Conservation (phyloP, 2,797 vertebrate species). For the Malacoctenus gilli region DNA sequence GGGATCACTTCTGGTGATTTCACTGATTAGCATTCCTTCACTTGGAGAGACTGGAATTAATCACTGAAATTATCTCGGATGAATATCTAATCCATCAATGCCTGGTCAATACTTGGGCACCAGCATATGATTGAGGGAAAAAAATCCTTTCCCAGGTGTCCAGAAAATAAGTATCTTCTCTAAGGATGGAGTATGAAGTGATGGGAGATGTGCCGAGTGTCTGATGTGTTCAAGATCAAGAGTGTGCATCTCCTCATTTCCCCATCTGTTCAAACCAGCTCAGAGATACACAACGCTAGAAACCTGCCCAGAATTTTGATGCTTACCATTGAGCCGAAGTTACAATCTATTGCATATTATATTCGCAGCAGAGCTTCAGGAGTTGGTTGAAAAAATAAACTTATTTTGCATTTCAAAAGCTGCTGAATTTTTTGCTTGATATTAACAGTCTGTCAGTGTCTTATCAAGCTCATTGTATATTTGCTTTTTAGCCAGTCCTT, state of each 20-base stretch:
- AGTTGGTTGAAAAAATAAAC: conserved; percentile 10
- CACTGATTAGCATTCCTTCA: conserved; percentile 37
- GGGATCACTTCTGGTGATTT: conserved; percentile 16
- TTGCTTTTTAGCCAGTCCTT: conserved; percentile 16
- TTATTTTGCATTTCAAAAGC: conserved; percentile 7
- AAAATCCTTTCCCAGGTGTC: conserved; percentile 23
- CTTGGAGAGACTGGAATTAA: conserved; percentile 17
- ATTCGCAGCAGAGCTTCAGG: conserved; percentile 1
- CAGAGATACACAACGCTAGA: conserved; percentile 8
- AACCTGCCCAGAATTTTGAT: conserved; percentile 10
- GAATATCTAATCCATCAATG: conserved; percentile 34
- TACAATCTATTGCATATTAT: conserved; percentile 14
- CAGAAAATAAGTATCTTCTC: conserved; percentile 20
- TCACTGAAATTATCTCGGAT: conserved; percentile 37
- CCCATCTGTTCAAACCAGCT: conserved; percentile 35
- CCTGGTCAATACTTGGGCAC: conserved; percentile 16
- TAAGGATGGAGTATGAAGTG: conserved; percentile 21
- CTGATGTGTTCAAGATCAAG: conserved; percentile 29
- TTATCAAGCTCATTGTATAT: conserved; percentile 13
- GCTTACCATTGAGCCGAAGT: conserved; percentile 17
- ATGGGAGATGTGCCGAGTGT: conserved; percentile 13
- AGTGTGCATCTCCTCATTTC: conserved; percentile 16
- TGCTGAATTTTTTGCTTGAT: conserved; percentile 15
- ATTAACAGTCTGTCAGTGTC: conserved; percentile 3
- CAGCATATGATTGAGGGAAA: not conserved